Conservation (phyloP, 2,888 invertebrate species). For the Rhyacophila evoluta region DNA sequence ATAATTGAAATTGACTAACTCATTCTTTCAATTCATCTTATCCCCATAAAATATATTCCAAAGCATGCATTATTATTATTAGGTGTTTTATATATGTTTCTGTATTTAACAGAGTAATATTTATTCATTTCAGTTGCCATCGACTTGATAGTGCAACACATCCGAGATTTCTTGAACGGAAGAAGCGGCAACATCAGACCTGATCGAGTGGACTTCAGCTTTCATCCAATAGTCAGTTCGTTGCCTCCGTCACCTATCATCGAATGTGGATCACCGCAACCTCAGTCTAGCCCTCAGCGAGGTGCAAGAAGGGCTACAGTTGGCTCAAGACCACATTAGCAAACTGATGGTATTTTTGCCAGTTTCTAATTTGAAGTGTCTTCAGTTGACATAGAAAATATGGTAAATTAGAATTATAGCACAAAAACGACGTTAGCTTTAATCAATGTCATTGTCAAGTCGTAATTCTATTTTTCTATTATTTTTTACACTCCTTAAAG, state of each 20-base stretch:
- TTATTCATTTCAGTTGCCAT: conserved; percentile 87
- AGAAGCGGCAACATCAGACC: conserved; percentile 59
- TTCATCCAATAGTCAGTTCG: neutral
- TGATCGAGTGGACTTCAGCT: neutral
- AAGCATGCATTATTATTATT: too few species aligned
- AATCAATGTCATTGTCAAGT: too few species aligned
- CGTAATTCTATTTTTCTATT: too few species aligned
- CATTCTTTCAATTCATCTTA: too few species aligned
- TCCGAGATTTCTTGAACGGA: conserved; percentile 87
- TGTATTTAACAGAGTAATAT: neutral
- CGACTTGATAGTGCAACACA: conserved; percentile 96
- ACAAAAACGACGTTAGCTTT: too few species aligned
- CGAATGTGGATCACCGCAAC: conserved; percentile 1
- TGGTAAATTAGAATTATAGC: too few species aligned
- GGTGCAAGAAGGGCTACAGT: conserved; percentile 30
- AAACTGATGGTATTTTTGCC: neutral
- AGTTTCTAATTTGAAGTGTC: too few species aligned
- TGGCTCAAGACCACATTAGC: conserved; percentile 38
- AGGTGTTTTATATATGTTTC: too few species aligned
- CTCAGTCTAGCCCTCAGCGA: conserved; percentile 34
- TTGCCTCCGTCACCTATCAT: conserved; percentile 8
- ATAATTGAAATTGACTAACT: too few species aligned
- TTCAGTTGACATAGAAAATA: too few species aligned
- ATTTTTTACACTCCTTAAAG: too few species aligned
- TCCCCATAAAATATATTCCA: too few species aligned